Percentiles rank a stretch among this genome's conserved stretches.
Evolutionary conservation across 2,113 vertebrate genomes (phyloP).

Genomic region (Dasypus novemcinctus): DNA sequence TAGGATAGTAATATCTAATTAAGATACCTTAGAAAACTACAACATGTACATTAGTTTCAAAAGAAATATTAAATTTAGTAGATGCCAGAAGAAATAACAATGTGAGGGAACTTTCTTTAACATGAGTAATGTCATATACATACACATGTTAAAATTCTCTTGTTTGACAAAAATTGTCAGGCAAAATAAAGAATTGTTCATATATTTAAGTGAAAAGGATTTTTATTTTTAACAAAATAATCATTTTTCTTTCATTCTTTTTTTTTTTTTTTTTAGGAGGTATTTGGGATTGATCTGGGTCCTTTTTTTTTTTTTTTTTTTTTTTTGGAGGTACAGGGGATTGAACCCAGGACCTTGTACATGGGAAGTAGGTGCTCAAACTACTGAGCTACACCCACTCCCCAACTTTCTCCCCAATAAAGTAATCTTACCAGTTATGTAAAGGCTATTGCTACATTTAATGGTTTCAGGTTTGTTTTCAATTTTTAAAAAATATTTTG

Average conservation of each 20-base stretch:
- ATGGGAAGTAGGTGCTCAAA: too few species aligned
- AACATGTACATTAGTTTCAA: constrained; percentile 56
- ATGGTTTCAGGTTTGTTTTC: neutral
- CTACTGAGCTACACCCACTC: too few species aligned
- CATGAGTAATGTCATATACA: constrained; percentile 40
- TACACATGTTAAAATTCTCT: constrained; percentile 35
- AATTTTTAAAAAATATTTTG: neutral
- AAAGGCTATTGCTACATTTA: neutral
- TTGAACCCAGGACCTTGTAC: too few species aligned
- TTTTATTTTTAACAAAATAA: constrained; percentile 7
- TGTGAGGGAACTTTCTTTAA: constrained; percentile 59
- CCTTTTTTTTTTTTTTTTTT: too few species aligned
- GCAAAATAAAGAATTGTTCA: constrained; percentile 18
- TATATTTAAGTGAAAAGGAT: neutral
- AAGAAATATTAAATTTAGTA: constrained; percentile 57
- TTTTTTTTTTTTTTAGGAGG: too few species aligned
- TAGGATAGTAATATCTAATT: neutral
- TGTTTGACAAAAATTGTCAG: neutral
- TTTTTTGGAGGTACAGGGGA: too few species aligned
- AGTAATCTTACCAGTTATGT: neutral
- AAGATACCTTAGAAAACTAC: constrained; percentile 36
- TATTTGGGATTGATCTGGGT: too few species aligned
- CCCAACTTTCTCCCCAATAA: too few species aligned
- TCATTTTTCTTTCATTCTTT: too few species aligned
- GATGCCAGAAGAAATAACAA: constrained; percentile 45